phyloP scores from a whole-genome alignment of 2,113 vertebrate species.

The Ivindomyrus marchei region DNA sequence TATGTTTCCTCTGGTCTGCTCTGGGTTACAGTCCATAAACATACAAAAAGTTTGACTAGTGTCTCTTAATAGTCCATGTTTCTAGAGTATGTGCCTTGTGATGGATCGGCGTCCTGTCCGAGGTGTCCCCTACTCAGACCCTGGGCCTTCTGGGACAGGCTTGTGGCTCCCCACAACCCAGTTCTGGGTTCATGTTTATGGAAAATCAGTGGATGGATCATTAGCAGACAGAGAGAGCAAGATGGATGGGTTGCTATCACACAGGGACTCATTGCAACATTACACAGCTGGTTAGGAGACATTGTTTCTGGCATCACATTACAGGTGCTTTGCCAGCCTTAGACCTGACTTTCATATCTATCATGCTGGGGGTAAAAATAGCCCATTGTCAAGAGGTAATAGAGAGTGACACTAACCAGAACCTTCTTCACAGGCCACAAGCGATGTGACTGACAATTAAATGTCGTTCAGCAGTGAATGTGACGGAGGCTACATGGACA shows the following conservation, averaged over 20 bases:
- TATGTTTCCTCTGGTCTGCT: neutral
- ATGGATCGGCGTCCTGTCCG: neutral
- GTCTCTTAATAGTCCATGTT: neutral
- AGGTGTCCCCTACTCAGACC: neutral
- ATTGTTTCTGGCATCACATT: neutral
- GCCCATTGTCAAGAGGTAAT: neutral
- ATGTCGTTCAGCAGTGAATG: constrained; percentile 82
- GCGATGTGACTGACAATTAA: neutral
- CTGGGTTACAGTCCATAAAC: neutral
- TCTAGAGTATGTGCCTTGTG: neutral
- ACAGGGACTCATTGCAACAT: neutral
- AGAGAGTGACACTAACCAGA: neutral
- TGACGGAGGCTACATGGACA: constrained; percentile 96
- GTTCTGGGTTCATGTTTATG: neutral
- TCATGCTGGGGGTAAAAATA: neutral
- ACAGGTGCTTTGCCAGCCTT: neutral
- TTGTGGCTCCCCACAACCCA: neutral
- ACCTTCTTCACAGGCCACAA: neutral
- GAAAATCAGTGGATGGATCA: neutral
- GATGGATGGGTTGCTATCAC: neutral
- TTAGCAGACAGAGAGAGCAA: neutral
- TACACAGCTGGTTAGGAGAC: neutral
- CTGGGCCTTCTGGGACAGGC: neutral
- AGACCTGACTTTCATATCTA: neutral
- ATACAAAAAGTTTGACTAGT: neutral